phyloP scores from a whole-genome alignment of 2,113 vertebrate species.

The Dendrocopos noguchii region DNA sequence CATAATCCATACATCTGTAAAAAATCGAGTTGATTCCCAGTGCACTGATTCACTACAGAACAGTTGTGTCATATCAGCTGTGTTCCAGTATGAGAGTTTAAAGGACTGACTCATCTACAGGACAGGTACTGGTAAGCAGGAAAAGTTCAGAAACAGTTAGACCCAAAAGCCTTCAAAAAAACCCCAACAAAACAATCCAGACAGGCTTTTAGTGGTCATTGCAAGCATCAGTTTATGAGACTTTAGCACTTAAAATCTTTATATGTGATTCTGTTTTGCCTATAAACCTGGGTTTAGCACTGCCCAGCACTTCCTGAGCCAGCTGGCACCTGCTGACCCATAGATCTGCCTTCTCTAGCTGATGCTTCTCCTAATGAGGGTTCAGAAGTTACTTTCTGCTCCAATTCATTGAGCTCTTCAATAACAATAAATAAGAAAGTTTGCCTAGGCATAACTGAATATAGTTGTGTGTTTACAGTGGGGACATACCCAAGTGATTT shows the following conservation, averaged over 20 bases:
- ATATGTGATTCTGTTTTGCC: background rate
- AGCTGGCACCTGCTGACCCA: background rate
- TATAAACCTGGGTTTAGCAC: background rate
- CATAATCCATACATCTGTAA: accelerated
- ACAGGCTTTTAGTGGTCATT: background rate
- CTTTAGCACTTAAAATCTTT: background rate
- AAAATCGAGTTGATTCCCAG: background rate
- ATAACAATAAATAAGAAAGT: background rate
- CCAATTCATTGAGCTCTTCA: background rate
- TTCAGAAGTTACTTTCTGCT: conserved; percentile 12
- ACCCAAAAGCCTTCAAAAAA: background rate
- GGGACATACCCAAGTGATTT: accelerated
- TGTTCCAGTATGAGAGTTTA: background rate
- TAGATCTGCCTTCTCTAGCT: background rate
- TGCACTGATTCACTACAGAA: accelerated
- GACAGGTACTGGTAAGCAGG: background rate
- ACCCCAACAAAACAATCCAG: background rate
- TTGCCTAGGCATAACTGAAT: background rate
- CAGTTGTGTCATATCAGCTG: background rate
- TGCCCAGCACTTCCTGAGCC: background rate
- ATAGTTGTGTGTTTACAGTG: background rate
- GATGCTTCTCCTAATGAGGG: background rate
- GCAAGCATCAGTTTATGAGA: background rate
- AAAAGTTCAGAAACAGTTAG: background rate
- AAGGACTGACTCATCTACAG: background rate